Evolutionary conservation across 2,888 invertebrate genomes (phyloP), one percentile per base, ranked within the genome.

Genomic region (Petrophora chlorosata): DNA sequence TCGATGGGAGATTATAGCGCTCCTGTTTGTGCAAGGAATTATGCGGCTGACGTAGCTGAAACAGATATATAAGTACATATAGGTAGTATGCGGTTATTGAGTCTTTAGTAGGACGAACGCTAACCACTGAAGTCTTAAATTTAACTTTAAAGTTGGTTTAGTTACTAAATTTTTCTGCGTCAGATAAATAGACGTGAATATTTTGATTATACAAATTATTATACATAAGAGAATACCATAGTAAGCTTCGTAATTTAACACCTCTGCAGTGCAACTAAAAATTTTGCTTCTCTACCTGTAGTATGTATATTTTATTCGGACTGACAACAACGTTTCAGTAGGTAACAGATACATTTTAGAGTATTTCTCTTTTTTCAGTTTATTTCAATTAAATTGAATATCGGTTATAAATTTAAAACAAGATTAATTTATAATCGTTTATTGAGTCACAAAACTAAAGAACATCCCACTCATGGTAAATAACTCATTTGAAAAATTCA

Each of bases 1-100:
- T 47, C 43, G 43, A 53, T 53, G 42, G 35, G n/a, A 45, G 22
- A 47, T 43, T 39, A 43, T 26, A 28, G 47, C 13, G 43, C 7
- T 17, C 34, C 32, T 53, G 47, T 53, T 53, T 47, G 40, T 36
- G 35, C 34, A 40, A 43, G 4, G 42, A 26, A 42, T 52, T 52
- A 42, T 33, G 38, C 12, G 15, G 16, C 29, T 48, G 41, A 23
- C 30, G 42, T 40, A 40, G 15, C 33, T 17, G 19, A 33, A 33
- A 22, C 35, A 38, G 25, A 34, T 16, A 33, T 34, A 17, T 23
- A 38, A 39, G 39, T 13, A 17, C 22, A 32, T 10, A n/a, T n/a
- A n/a, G n/a, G n/a, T n/a, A n/a, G n/a, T n/a, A n/a, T n/a, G n/a
- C n/a, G n/a, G n/a, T n/a, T n/a, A n/a, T n/a, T n/a, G n/a, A n/a